Conservation (phyloP, 1,140 invertebrate species). For the Drosophila punjabiensis region DNA sequence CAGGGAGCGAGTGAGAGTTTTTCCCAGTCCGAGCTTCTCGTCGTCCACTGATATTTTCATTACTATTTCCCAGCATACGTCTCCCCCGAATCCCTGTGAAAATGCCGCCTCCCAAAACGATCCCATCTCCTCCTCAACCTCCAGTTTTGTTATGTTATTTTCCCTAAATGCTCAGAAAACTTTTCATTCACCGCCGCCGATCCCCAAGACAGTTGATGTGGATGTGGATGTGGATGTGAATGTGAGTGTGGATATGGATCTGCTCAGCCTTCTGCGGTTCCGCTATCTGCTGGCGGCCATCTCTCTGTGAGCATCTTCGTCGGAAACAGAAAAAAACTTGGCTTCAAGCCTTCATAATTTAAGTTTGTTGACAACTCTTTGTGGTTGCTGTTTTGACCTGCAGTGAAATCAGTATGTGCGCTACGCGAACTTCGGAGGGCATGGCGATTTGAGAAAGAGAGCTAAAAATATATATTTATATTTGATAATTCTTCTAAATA, state of each 20-base stretch:
- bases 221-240: not conserved
- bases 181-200: constrained; percentile 62
- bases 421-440: constrained; percentile 8
- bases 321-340: constrained; percentile 62
- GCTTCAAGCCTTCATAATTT: constrained; percentile 77
- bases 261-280: constrained; percentile 36
- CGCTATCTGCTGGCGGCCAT: constrained; percentile 62
- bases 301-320: constrained; percentile 67
- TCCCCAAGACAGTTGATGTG: constrained; percentile 11
- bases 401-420: constrained; percentile 40
- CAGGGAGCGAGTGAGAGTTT: constrained; percentile 37
- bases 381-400: constrained; percentile 46
- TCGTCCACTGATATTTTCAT: constrained; percentile 54
- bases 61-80: constrained; percentile 31
- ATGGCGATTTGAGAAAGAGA: not conserved
- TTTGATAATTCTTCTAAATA: not conserved
- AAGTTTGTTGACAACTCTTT: constrained; percentile 73
- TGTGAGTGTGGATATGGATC: constrained; percentile 41
- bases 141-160: constrained; percentile 38
- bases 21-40: constrained; percentile 32
- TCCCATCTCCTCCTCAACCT: constrained; percentile 33
- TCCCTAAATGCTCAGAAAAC: constrained; percentile 60
- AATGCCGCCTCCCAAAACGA: constrained; percentile 54
- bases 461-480: not conserved
- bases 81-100: constrained; percentile 31